Evolutionary conservation across 2,113 vertebrate species (phyloP), one percentile per base, ranked within the genome.

Genomic region (Nothocercus nigrocapillus): DNA sequence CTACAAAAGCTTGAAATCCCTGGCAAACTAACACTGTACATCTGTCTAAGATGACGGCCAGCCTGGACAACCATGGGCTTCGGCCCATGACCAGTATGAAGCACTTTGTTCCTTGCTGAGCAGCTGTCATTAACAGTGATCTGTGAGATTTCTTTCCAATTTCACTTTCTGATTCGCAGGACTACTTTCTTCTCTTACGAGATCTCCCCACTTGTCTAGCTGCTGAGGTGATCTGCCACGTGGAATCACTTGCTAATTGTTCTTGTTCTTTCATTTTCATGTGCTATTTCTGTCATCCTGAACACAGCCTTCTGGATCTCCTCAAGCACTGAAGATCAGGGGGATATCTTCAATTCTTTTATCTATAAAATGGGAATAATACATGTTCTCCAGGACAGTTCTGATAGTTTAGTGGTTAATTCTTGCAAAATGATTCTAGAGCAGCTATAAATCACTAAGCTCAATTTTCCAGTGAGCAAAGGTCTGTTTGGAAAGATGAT

Each of bases 101-200:
- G 66, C 83, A 89, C 90, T 95, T 89, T 89, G 83, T 90, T 96
- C 70, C 94, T 91, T 93, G 95, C 93, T 92, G 90, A 94, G 94
- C 90, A 87, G 95, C 94, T 96, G 93, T 96, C 93, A 80, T 88
- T 93, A 93, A 49, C 70, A 95, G 49, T 92, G 94, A 94, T 94
- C 94, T 96, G 90, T 93, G 93, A 77, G 88, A 49, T 79, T 96
- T 69, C 77, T 93, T 93, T 93, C 62, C 0, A 0, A 24, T 73
- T 92, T 82, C 80, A 25, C 38, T 78, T 1, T 0, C 22, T 93
- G 69, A 36, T 51, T 96, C 63, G 34, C 64, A 54, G 1, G 42
- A 38, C 62, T 87, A 58, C 53, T 79, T 30, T 84, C 69, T 54
- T 61, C 64, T 81, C 79, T 62, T 38, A 63, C 51, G 85, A 79